phyloP scores from a whole-genome alignment of 1,140 invertebrate genomes.

The Drosophila malerkotliana region DNA sequence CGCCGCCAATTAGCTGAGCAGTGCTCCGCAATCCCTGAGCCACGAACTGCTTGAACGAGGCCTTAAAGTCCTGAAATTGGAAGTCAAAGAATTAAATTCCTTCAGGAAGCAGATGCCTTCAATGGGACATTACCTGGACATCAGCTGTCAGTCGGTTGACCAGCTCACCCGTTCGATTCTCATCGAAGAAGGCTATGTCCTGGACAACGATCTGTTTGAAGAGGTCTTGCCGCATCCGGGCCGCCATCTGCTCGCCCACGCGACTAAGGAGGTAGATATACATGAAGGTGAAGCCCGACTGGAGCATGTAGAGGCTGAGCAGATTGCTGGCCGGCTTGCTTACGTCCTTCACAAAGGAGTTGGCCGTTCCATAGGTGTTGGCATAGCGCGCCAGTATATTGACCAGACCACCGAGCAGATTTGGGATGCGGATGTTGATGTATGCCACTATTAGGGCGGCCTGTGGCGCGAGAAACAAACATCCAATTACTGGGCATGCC shows the following conservation, averaged over 20 bases:
- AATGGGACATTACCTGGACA: slow-evolving; percentile 84
- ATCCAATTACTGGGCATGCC: neutral
- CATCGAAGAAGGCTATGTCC: slow-evolving; percentile 96
- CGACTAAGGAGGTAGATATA: slow-evolving; percentile 94
- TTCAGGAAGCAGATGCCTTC: neutral
- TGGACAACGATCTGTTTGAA: slow-evolving; percentile 94
- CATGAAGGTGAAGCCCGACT: slow-evolving; percentile 94
- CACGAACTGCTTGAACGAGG: slow-evolving; percentile 95
- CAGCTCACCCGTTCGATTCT: slow-evolving; percentile 94
- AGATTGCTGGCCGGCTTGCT: slow-evolving; percentile 88
- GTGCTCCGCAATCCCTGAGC: slow-evolving; percentile 94
- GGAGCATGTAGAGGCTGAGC: slow-evolving; percentile 88
- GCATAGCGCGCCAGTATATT: slow-evolving; percentile 88
- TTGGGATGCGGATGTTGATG: slow-evolving; percentile 92
- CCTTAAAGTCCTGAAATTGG: slow-evolving; percentile 95
- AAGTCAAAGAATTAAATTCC: neutral
- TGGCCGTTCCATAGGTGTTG: slow-evolving; percentile 79
- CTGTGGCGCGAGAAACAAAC: slow-evolving; percentile 84
- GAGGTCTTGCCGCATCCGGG: slow-evolving; percentile 91
- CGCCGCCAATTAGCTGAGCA: slow-evolving; percentile 88
- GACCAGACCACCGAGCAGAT: slow-evolving; percentile 90
- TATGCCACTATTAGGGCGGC: slow-evolving; percentile 91
- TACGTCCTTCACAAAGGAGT: slow-evolving; percentile 87
- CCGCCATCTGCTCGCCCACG: slow-evolving; percentile 94
- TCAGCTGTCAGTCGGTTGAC: slow-evolving; percentile 95